Evolutionary conservation across 2,113 vertebrate species (phyloP), one percentile per base, ranked within the genome.

Genomic region (Deroptyus accipitrinus): DNA sequence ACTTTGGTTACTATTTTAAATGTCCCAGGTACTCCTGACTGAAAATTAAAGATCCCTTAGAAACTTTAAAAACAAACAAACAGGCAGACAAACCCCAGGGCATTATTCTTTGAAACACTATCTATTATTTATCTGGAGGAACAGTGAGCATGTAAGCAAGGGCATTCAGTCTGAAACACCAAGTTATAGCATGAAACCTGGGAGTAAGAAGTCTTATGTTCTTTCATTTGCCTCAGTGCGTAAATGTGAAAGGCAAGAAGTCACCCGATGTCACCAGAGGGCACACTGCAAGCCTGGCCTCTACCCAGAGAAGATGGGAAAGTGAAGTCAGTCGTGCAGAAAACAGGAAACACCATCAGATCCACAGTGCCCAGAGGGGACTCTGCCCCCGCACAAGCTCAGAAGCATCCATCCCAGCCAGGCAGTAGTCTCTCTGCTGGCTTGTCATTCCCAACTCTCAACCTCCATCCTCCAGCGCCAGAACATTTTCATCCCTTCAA

Each of bases 301-400:
- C 10, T 0, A 30, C 2, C 1, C 17, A 23, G 42, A 51, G 49
- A 76, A 49, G 35, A 39, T 49, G 13, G 27, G 22, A 66, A 94
- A 83, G 5, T 22, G 11, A 55, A 22, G 35, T 57, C 37, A 59
- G 11, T 19, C 11, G 0, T 12, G 33, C 39, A 79, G 64, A 64
- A 81, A 92, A 30, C 59, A 66, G 8, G 59, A 83, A 68, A 33
- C 18, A 22, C 1, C 2, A 28, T 6, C 37, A 52, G 39, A 30
- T 24, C 22, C 44, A 17, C 1, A 1, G 20, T 3, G 2, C 25
- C 12, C 27, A 1, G 2, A 51, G 37, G n/a, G 55, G 9, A 23
- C 27, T 48, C 35, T 63, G 42, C 8, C 25, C 9, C 4, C 4
- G 8, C 13, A 12, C 39, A 55, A 10, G 13, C 27, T 5, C 61